Percentiles rank a stretch among this genome's conserved stretches.
Conservation (phyloP, 2,113 vertebrate species). For the Bos indicus region DNA sequence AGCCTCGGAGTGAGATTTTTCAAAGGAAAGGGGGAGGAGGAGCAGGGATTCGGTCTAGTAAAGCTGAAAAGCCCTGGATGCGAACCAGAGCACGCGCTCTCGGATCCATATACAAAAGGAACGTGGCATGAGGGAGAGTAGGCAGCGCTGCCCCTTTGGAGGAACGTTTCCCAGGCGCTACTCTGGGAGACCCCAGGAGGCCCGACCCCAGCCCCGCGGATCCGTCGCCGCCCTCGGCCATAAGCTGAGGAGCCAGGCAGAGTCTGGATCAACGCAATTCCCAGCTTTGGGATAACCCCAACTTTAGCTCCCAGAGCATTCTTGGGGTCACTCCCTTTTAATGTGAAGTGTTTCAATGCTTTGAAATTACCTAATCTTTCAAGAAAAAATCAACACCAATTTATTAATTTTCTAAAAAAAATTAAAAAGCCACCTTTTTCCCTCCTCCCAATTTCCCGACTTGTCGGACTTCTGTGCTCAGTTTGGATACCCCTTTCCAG, state of each 20-base stretch:
- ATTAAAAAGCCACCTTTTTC: neutral
- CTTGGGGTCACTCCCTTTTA: neutral
- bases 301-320: neutral
- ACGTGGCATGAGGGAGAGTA: neutral
- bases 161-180: neutral
- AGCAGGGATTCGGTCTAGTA: neutral
- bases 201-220: rapidly evolving
- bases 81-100: neutral
- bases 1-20: neutral
- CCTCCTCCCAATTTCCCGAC: neutral
- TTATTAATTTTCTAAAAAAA: neutral
- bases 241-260: neutral
- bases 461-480: neutral
- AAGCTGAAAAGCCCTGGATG: neutral
- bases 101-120: neutral
- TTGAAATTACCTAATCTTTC: neutral
- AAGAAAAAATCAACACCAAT: neutral
- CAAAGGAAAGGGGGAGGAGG: neutral
- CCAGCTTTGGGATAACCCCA: neutral
- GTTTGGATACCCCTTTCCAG: neutral
- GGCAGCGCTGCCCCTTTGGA: neutral
- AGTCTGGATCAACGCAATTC: neutral
- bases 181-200: neutral
- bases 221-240: neutral
- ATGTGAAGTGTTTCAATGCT: neutral